These are phyloP conservation scores for Oryzaephilus surinamensis DNA, from an alignment of 1,140 invertebrate species.

Conservation along the genomic window DNA sequence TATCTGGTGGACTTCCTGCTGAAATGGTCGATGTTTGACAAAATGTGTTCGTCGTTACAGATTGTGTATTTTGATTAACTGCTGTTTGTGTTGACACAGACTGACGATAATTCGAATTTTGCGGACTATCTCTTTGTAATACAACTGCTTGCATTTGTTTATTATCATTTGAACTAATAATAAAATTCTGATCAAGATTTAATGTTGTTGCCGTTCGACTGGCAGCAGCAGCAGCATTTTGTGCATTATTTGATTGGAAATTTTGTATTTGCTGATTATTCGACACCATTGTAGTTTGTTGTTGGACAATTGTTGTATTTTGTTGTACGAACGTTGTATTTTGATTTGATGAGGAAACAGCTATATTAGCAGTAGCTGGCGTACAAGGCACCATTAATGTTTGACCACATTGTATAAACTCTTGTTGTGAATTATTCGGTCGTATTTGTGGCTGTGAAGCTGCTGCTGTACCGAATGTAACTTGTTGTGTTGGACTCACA, in stretches of 20 bases:
- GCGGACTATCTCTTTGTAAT: constrained; percentile 36
- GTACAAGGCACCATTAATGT: constrained; percentile 67
- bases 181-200: constrained; percentile 32
- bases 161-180: constrained; percentile 31
- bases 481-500: constrained; percentile 58
- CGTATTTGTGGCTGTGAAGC: constrained; percentile 44
- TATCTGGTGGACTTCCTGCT: constrained; percentile 57
- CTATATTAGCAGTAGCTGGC: constrained; percentile 48
- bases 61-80: constrained; percentile 46
- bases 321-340: constrained; percentile 64
- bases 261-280: constrained; percentile 48
- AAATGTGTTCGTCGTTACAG: constrained; percentile 45
- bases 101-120: constrained; percentile 38
- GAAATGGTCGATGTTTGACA: constrained; percentile 40
- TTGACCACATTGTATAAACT: constrained; percentile 59
- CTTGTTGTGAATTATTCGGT: constrained; percentile 45
- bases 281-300: constrained; percentile 58
- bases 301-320: constrained; percentile 56
- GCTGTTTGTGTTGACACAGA: constrained; percentile 67
- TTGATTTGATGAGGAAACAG: constrained; percentile 49
- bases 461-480: constrained; percentile 51
- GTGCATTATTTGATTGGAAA: constrained; percentile 13
- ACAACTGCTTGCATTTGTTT: constrained; percentile 40
- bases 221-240: constrained; percentile 5
- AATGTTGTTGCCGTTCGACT: constrained; percentile 19